These are phyloP conservation scores for Cephus cinctus DNA, from an alignment of 1,140 invertebrate species.

Conservation along the genomic window DNA sequence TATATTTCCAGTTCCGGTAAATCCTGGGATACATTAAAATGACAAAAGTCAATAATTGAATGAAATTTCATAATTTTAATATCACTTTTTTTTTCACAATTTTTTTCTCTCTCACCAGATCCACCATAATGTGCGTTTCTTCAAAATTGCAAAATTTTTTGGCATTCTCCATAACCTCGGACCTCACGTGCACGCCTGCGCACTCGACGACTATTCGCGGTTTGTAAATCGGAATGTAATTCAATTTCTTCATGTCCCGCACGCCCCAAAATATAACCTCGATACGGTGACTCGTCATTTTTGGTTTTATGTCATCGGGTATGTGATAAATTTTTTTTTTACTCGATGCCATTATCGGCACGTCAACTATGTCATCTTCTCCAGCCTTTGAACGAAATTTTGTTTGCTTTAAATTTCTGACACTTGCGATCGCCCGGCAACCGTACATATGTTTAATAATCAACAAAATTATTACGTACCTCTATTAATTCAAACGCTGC, in stretches of 20 bases:
- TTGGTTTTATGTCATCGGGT: conserved; percentile 56
- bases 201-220: conserved; percentile 61
- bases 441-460: conserved; percentile 18
- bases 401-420: background rate
- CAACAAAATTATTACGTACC: conserved; percentile 34
- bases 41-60: background rate
- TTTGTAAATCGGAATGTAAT: conserved; percentile 50
- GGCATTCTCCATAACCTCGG: conserved; percentile 56
- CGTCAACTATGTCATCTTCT: conserved; percentile 30
- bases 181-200: conserved; percentile 55
- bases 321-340: conserved; percentile 45
- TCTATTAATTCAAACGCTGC: conserved; percentile 61
- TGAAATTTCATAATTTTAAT: background rate
- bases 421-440: conserved; percentile 1
- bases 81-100: background rate
- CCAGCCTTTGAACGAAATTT: conserved; percentile 10
- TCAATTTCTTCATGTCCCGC: conserved; percentile 56
- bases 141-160: conserved; percentile 53
- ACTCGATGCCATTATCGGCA: conserved; percentile 25
- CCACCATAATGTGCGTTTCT: conserved; percentile 49
- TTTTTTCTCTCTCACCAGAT: conserved; percentile 41
- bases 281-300: conserved; percentile 47
- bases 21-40: conserved; percentile 40
- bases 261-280: conserved; percentile 68
- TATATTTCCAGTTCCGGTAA: conserved; percentile 50